Evolutionary conservation across 1,140 invertebrate species (phyloP).

Genomic region (Drosophila obscura): DNA sequence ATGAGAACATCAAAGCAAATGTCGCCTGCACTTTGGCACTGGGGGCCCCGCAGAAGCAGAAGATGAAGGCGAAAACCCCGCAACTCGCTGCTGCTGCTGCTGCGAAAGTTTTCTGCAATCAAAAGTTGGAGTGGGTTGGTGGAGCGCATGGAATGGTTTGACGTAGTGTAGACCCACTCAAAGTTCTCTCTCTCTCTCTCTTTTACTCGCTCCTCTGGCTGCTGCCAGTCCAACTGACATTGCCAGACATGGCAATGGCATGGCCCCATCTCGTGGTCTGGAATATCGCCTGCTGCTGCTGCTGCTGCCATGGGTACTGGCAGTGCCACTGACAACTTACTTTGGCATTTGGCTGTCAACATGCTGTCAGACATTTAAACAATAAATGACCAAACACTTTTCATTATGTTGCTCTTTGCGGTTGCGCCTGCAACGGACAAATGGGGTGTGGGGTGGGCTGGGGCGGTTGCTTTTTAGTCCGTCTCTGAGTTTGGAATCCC

Average conservation of each 20-base stretch:
- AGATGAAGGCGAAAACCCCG: slow-evolving; percentile 43
- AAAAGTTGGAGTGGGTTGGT: neutral
- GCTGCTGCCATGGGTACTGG: neutral
- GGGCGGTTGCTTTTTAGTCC: neutral
- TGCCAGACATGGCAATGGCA: slow-evolving; percentile 26
- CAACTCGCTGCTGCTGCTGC: slow-evolving; percentile 13
- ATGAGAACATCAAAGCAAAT: slow-evolving; percentile 74
- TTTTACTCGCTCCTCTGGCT: neutral
- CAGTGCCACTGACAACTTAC: slow-evolving; percentile 72
- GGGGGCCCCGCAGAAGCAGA: neutral
- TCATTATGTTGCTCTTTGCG: slow-evolving; percentile 81
- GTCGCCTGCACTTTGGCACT: slow-evolving; percentile 55
- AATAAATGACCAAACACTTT: slow-evolving; percentile 82
- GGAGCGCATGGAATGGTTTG: no score
- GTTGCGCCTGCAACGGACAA: slow-evolving; percentile 56
- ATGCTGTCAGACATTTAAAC: slow-evolving; percentile 81
- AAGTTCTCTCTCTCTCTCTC: slow-evolving; percentile 19
- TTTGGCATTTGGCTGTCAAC: slow-evolving; percentile 81
- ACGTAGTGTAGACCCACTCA: slow-evolving; percentile 8
- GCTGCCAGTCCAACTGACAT: slow-evolving; percentile 24
- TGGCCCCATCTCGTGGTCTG: slow-evolving; percentile 24
- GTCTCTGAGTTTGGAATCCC: slow-evolving; percentile 37
- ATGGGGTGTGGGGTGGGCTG: no score
- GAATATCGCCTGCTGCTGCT: neutral
- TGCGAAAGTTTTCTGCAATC: slow-evolving; percentile 41